A percentile compares a stretch with the other conserved stretches of the same genome.
Evolutionary conservation across 2,797 vertebrate genomes (phyloP).

Genomic region (Gymnothorax javanicus): DNA sequence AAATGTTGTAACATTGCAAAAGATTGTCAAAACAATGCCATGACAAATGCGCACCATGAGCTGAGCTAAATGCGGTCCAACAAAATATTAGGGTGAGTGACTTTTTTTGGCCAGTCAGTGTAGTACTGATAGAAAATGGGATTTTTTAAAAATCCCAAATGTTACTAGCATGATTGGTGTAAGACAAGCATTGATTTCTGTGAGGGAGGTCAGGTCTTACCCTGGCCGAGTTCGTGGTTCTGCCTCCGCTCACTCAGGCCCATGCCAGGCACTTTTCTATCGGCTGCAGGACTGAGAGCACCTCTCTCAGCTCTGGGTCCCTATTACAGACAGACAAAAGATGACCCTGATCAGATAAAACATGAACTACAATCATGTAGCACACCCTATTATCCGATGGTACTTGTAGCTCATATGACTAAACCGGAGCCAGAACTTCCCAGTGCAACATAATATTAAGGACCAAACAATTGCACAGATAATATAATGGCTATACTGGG

Average conservation of each 20-base stretch:
- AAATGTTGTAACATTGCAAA: too few species aligned
- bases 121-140: background rate
- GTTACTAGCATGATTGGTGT: background rate
- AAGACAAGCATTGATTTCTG: background rate
- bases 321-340: constrained; percentile 25
- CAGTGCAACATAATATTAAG: too few species aligned
- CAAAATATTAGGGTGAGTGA: too few species aligned
- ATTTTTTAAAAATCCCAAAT: background rate
- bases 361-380: background rate
- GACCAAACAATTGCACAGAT: too few species aligned
- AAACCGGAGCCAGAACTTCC: too few species aligned
- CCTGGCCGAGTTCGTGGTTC: constrained; percentile 19
- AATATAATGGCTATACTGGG: too few species aligned
- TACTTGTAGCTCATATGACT: too few species aligned
- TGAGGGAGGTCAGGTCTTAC: constrained; percentile 13
- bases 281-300: background rate
- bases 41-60: too few species aligned
- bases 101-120: too few species aligned
- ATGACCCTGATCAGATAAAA: constrained; percentile 12
- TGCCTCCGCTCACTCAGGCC: background rate
- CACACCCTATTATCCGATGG: too few species aligned
- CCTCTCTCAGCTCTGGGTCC: constrained; percentile 28
- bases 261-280: constrained; percentile 8
- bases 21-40: too few species aligned
- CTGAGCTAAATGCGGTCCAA: too few species aligned